Base-by-base conservation (phyloP, 2,797 vertebrate species). In the Siniperca scherzeri region DNA sequence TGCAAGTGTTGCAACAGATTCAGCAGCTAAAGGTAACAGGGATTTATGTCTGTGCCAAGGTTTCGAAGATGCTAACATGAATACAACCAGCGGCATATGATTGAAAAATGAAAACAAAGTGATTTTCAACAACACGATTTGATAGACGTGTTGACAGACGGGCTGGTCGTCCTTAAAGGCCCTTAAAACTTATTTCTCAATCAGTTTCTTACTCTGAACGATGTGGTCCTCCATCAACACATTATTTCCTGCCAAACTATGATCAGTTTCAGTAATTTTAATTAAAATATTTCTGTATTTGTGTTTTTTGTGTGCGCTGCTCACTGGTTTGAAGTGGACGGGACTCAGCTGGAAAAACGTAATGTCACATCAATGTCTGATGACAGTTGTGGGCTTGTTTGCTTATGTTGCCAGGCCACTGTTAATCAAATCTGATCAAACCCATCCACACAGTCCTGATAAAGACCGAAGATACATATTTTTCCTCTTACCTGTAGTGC, bases 1-100 rank as follows among this genome's bases (percentile, higher is more conserved):
- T 10, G 50, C 48, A 17, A 62, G 70, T 67, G 73, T 83, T 48
- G 72, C 44, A 68, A 81, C 82, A 77, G 52, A 81, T 59, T 84
- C 78, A 61, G 70, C 60, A 77, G 72, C 59, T 9, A 57, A 80
- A 66, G 59, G 22, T 44, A 78, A 40, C 25, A 40, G 17, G 25
- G 50, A 68, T 48, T 75, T 22, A 36, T n/a, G 12, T 5, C 53
- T 11, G 27, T 3, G 27, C 22, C 60, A 67, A 74, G 55, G 36
- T 65, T 77, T 76, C 50, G 60, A 16, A 1, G 4, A 77, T 13
- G 25, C 62, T 7, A 7, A 66, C 16, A 56, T 44, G 17, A 44
- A 50, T 36, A 55, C 33, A 76, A 60, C 25, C 22, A 55, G 30
- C 0, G 6, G 27, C 25, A 30, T 38, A 4, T 40, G 60, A n/a